Conservation (phyloP, 2,888 invertebrate species). For the Calameuta filiformis region DNA sequence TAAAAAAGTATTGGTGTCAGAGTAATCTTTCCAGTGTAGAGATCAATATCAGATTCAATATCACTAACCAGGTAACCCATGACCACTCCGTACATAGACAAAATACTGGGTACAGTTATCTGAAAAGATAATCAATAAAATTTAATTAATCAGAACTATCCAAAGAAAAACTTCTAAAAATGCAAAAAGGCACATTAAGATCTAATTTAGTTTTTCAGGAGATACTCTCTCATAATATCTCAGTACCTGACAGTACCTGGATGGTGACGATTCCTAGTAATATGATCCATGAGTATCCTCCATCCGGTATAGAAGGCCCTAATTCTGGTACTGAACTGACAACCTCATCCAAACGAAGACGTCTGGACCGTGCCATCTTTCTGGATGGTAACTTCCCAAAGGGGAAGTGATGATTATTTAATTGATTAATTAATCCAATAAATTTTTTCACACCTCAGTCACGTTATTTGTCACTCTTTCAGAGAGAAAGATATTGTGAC, state of each 20-base stretch:
- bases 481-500: neutral
- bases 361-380: conserved; percentile 45
- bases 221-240: neutral
- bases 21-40: conserved; percentile 73
- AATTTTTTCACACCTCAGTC: neutral
- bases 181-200: neutral
- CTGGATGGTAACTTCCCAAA: neutral
- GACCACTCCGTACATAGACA: conserved; percentile 54
- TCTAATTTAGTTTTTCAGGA: neutral
- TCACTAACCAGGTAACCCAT: conserved; percentile 40
- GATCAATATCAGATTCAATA: conserved; percentile 32
- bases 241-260: conserved; percentile 63
- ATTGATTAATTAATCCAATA: conserved; percentile 1
- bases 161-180: neutral
- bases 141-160: neutral
- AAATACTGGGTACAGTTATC: conserved; percentile 57
- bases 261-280: conserved; percentile 71
- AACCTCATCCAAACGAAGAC: conserved; percentile 69
- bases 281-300: conserved; percentile 77
- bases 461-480: neutral
- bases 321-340: conserved; percentile 75
- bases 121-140: conserved; percentile 24
- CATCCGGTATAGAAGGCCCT: conserved; percentile 75
- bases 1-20: conserved; percentile 72
- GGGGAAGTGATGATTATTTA: neutral